A percentile compares a stretch with the other conserved stretches of the same genome.
Evolutionary conservation across 2,797 vertebrate species (phyloP).

Genomic region (Eulemur coronatus): DNA sequence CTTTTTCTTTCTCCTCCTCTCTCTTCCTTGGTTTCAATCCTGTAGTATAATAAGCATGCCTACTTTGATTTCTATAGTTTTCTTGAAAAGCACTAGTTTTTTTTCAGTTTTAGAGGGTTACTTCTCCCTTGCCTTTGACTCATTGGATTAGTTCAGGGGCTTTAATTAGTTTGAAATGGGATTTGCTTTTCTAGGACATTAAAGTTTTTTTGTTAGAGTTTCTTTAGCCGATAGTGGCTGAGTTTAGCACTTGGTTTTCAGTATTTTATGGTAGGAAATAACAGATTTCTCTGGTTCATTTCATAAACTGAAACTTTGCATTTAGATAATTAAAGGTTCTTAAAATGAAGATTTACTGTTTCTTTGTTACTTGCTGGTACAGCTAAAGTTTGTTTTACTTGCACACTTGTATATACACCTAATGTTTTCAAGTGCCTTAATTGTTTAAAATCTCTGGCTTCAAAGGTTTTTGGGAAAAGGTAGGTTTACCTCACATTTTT

Average conservation of each 20-base stretch:
- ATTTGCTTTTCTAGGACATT: conserved; percentile 37
- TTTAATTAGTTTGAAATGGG: conserved; percentile 44
- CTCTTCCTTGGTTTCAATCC: neutral
- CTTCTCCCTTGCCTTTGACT: conserved; percentile 33
- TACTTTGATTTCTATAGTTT: conserved; percentile 20
- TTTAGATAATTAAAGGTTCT: conserved; percentile 63
- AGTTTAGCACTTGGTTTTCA: conserved; percentile 61
- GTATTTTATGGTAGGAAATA: conserved; percentile 19
- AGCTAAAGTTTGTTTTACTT: conserved; percentile 74
- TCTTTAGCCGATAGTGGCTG: neutral
- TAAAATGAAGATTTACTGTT: conserved; percentile 70
- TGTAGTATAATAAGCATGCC: neutral
- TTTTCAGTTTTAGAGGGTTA: neutral
- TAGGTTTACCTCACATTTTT: conserved; percentile 80
- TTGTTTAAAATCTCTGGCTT: conserved; percentile 82
- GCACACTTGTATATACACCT: conserved; percentile 72
- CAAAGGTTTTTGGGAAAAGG: conserved; percentile 76
- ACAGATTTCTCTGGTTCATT: conserved; percentile 34
- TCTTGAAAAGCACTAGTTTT: neutral
- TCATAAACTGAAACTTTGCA: conserved; percentile 43
- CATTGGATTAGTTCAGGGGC: conserved; percentile 56
- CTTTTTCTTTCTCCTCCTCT: neutral
- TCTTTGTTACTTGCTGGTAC: conserved; percentile 69
- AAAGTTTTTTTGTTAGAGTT: conserved; percentile 36
- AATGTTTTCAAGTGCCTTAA: conserved; percentile 87